Base-by-base conservation (phyloP, 2,797 vertebrate genomes). In the Perdix hodgsoniae region DNA sequence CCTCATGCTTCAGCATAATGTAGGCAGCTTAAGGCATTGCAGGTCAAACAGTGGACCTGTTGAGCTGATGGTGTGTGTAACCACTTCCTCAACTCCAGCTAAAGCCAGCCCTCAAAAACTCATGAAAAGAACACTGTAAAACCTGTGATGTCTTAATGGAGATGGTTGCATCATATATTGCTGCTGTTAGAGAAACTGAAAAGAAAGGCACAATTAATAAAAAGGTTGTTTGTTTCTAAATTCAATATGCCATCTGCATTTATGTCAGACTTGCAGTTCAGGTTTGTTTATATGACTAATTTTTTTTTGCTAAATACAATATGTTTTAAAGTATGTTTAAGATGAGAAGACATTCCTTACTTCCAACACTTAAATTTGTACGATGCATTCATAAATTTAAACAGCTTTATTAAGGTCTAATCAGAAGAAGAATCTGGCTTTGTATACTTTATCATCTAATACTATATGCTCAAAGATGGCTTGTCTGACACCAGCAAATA, bases 271-370 rank as follows among this genome's bases (percentile, higher is more conserved):
- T 64, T 76, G 22, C 10, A 57, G 69, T 69, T 31, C 29, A 81
- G 69, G 31, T 9, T n/a, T 33, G 37, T 56, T 91, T 70, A 47
- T 50, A 65, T 17, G 50, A 77, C 26, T 42, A 17, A 17, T 12
- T 63, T 56, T 78, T 3, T 94, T 86, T 91, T 85, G 14, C 45
- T 80, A 80, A 93, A 77, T 64, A 88, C 24, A 52, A 52, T 29
- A 52, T 29, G 16, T 27, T 74, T 37, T 49, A 67, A 84, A 79
- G 80, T 22, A 83, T 31, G 4, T 18, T 94, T 64, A 79, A 88
- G 59, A 79, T 52, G 10, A 91, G 91, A 74, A 91, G 12, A 19
- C 57, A 65, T 57, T 91, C 35, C 37, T 79, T 79, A 66, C 14
- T 64, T 86, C 26, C 84, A 27, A 12, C 11, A 77, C 13, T n/a